phyloP scores from a whole-genome alignment of 2,797 vertebrate species.

The Fratercula arctica region DNA sequence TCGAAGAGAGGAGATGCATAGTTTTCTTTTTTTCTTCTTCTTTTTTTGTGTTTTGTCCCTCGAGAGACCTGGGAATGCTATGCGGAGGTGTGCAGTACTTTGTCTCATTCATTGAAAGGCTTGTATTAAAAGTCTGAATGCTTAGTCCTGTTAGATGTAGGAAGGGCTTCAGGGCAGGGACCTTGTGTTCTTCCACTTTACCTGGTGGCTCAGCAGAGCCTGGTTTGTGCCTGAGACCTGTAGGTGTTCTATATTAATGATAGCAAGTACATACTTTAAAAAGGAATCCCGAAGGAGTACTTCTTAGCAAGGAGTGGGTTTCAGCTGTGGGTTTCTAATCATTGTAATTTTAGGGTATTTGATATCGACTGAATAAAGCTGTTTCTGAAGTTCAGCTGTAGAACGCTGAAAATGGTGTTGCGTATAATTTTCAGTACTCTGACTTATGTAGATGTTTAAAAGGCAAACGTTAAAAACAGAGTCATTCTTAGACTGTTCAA shows the following conservation, averaged over 20 bases:
- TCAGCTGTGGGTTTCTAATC: neutral
- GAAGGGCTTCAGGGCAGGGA: neutral
- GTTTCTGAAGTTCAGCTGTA: neutral
- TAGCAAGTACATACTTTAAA: neutral
- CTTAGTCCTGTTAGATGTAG: neutral
- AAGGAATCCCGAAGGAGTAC: neutral
- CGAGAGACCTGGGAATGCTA: neutral
- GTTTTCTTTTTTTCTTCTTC: neutral
- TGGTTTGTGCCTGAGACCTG: neutral
- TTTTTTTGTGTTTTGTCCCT: neutral
- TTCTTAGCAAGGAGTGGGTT: neutral
- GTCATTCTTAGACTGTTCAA: neutral
- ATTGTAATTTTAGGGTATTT: neutral
- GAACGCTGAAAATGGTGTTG: neutral
- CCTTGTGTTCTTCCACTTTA: neutral
- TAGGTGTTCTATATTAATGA: neutral
- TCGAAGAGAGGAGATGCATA: neutral
- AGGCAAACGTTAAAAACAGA: neutral
- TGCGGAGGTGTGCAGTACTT: neutral
- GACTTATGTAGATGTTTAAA: neutral
- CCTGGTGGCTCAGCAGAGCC: neutral
- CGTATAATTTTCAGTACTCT: neutral
- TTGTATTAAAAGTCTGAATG: neutral
- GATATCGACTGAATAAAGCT: neutral
- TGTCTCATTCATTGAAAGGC: slow-evolving; percentile 60